Conservation (phyloP, 2,797 vertebrate genomes). For the Karalla daura region DNA sequence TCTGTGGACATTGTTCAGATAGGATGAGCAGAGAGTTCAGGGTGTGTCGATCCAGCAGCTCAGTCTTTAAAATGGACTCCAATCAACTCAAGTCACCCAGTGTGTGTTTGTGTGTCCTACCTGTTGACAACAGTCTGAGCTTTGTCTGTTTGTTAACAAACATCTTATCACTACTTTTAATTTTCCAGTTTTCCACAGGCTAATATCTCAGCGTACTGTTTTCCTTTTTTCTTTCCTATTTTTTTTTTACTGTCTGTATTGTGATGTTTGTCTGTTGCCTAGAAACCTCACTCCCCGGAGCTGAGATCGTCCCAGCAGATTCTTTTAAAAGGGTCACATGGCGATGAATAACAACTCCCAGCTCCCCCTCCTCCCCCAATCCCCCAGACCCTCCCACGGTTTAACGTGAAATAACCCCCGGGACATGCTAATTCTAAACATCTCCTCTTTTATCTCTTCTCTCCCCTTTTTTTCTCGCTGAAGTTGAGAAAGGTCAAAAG, state of each 20-base stretch:
- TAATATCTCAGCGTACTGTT: slow-evolving; percentile 82
- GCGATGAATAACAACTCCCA: slow-evolving; percentile 59
- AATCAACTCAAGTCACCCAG: slow-evolving; percentile 78
- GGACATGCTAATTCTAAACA: slow-evolving; percentile 91
- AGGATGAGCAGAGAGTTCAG: slow-evolving; percentile 54
- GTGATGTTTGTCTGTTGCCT: slow-evolving; percentile 74
- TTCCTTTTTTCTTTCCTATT: too few relatives aligned
- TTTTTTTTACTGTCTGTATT: slow-evolving; percentile 67
- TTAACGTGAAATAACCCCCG: slow-evolving; percentile 61
- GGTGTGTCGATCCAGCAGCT: slow-evolving; percentile 65
- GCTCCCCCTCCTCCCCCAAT: slow-evolving; percentile 20
- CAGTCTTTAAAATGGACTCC: slow-evolving; percentile 71
- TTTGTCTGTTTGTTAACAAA: slow-evolving; percentile 82
- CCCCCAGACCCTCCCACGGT: too few relatives aligned
- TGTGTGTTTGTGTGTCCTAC: slow-evolving; percentile 82
- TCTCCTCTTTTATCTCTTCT: slow-evolving; percentile 95
- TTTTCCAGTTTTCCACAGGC: slow-evolving; percentile 85
- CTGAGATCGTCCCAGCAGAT: slow-evolving; percentile 68
- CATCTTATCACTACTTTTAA: slow-evolving; percentile 76
- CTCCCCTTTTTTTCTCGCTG: slow-evolving; percentile 79
- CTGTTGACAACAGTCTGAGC: slow-evolving; percentile 78
- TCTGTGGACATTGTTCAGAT: slow-evolving; percentile 81
- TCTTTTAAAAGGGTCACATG: slow-evolving; percentile 68
- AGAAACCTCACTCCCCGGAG: slow-evolving; percentile 68
- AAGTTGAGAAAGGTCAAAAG: slow-evolving; percentile 94